Base-by-base conservation (phyloP, 1,140 invertebrate species). In the Calephelis nemesis region DNA sequence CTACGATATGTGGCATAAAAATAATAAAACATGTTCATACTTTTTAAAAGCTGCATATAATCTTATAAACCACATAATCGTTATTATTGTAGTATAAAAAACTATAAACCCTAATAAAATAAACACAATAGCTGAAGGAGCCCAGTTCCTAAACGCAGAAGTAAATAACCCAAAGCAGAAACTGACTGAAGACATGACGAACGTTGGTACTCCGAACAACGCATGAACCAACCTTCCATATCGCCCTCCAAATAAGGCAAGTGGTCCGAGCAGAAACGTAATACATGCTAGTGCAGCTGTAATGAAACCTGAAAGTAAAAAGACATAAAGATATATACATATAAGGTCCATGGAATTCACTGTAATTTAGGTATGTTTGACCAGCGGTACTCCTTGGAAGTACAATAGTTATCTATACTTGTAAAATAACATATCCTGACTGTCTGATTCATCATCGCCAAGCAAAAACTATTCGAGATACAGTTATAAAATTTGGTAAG, bases 131-230 rank as follows among this genome's bases (percentile, higher is more conserved):
- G 65, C 19, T 12, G 47, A 7, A 7, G 47, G 63, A 9, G 77
- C 69, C 79, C 81, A 85, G 6, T 62, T 65, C 30, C 47, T 62
- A 47, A 83, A 85, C 0, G 52, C 64, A 2, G 52, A 4, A 0
- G 72, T 75, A 47, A 72, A 70, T 12, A 78, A 42, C 0, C 77
- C 77, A 4, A 65, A 71, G 50, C 74, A 76, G n/a, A 85, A 58
- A 64, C 79, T 72, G 0, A 85, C 65, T 5, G 76, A 76, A n/a
- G 79, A 83, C 50, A 76, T 60, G 8, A 81, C 39, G 65, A 85
- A 85, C 0, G 79, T 72, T 8, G 74, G 74, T 39, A 83, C 74
- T n/a, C 81, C 81, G 49, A 79, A 69, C 12, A 58, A 58, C 19
- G 77, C 68, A 65, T 85, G 79, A 1, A 74, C 0, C 4, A 79